Conservation (phyloP, 2,888 invertebrate species). For the Drosophila multiciliata region DNA sequence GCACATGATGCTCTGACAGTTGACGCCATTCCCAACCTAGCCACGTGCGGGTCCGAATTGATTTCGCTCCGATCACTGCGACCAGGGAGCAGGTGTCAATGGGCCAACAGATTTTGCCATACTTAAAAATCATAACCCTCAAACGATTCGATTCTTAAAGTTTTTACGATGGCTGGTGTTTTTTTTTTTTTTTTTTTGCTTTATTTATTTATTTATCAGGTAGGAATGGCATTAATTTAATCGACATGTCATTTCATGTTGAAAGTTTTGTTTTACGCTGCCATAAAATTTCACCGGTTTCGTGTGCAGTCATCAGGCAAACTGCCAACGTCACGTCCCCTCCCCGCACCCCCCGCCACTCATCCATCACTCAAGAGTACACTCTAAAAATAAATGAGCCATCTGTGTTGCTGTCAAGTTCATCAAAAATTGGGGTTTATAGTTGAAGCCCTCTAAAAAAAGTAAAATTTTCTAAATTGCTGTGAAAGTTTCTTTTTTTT, state of each 20-base stretch:
- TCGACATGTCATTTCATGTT: constrained; percentile 74
- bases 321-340: constrained; percentile 3
- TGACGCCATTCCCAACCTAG: constrained; percentile 40
- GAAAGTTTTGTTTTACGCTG: constrained; percentile 64
- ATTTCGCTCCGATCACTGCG: not conserved
- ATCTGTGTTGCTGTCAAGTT: not conserved
- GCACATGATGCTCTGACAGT: constrained; percentile 61
- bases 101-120: constrained; percentile 44
- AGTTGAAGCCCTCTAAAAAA: not conserved
- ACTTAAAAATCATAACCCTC: constrained; percentile 14
- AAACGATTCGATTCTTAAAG: constrained; percentile 50
- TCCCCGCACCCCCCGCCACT: not conserved
- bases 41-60: constrained; percentile 13
- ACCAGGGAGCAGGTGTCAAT: constrained; percentile 42
- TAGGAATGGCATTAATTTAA: constrained; percentile 68
- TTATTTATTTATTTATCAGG: not conserved
- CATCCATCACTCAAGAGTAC: not conserved
- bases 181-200: not conserved
- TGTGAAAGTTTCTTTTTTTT: not conserved
- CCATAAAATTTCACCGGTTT: constrained; percentile 54
- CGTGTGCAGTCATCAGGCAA: constrained; percentile 17
- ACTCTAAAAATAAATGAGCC: not conserved
- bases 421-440: fast-evolving
- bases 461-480: not conserved
- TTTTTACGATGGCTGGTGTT: constrained; percentile 38